Evolutionary conservation across 2,888 invertebrate species (phyloP).

Genomic region (Cantharis flavilabris): DNA sequence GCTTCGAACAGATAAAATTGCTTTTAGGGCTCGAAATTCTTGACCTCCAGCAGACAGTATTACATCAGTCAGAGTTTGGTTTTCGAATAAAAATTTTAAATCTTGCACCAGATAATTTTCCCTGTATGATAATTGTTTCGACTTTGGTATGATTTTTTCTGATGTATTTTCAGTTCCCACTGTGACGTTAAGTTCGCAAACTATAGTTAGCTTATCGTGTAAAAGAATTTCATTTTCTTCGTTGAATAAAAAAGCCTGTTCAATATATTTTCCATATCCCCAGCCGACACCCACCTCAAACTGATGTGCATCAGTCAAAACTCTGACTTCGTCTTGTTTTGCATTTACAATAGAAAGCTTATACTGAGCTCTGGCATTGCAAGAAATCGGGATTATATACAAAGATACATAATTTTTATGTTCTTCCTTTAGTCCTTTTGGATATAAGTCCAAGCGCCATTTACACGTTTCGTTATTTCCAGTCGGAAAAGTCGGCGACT

Average conservation of each 20-base stretch:
- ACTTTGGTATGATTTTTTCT: constrained; percentile 94
- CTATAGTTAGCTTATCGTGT: constrained; percentile 98
- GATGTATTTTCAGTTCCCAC: constrained; percentile 99
- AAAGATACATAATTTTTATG: constrained; percentile 99
- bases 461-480: constrained; percentile 99
- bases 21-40: constrained; percentile 96
- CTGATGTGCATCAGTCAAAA: constrained; percentile 96
- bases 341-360: constrained; percentile 99
- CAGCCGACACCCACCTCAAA: constrained; percentile 99
- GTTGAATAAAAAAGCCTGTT: constrained; percentile 97
- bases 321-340: constrained; percentile 99
- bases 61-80: constrained; percentile 97
- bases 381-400: constrained; percentile 97
- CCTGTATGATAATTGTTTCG: constrained; percentile 71
- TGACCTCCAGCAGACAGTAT: constrained; percentile 89
- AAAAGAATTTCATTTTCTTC: constrained; percentile 98
- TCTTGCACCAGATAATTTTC: constrained; percentile 85
- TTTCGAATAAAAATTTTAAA: constrained; percentile 92
- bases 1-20: constrained; percentile 84
- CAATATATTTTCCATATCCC: constrained; percentile 99
- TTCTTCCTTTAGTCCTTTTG: constrained; percentile 99
- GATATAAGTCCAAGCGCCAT: constrained; percentile 99
- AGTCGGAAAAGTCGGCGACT: constrained; percentile 99
- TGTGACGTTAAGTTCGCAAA: constrained; percentile 97
- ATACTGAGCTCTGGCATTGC: constrained; percentile 99